Base-by-base conservation (phyloP, 2,797 vertebrate species). In the Limosa lapponica region DNA sequence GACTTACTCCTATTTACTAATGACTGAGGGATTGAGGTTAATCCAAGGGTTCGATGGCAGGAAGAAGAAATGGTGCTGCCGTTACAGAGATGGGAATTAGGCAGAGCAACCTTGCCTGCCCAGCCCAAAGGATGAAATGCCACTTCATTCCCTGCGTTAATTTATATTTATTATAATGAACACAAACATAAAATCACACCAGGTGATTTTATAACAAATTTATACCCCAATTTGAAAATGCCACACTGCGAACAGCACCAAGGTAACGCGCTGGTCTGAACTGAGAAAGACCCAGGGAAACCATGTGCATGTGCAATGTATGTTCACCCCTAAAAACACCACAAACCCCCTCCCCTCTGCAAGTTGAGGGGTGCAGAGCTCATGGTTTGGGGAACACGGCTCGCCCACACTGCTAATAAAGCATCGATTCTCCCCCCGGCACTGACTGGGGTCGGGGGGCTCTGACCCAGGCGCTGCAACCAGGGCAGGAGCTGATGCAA, bases 1-100 rank as follows among this genome's bases (percentile, higher is more conserved):
- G 5, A 78, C 32, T 93, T 79, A 34, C 66, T 89, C 65, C 87
- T 83, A 51, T 90, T 93, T 78, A 30, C 71, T 95, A 88, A 94
- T 54, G 79, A 78, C 58, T 5, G 51, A 59, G 72, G 54, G 54
- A 58, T 10, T 58, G 51, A 80, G 78, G 71, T 36, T 58, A 89
- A 70, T 17, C 28, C 44, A 69, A 32, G 13, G 4, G 48, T 25
- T 90, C 13, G 1, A 6, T 25, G 23, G 37, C 43, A 79, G 52
- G 43, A 79, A 49, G 62, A 65, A 8, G 37, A 83, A 92, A 83
- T 1, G 32, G 27, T 2, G 20, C 30, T 22, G 11, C 19, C 3
- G 0, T 24, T 64, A 59, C 5, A 43, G 74, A 52, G 61, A 32
- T 10, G 36, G 48, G 54, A 79, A 86, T 25, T 30, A 10, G 44